Evolutionary conservation across 2,113 vertebrate species (phyloP), one percentile per base, ranked within the genome.

Genomic region (Poeciliopsis retropinna): DNA sequence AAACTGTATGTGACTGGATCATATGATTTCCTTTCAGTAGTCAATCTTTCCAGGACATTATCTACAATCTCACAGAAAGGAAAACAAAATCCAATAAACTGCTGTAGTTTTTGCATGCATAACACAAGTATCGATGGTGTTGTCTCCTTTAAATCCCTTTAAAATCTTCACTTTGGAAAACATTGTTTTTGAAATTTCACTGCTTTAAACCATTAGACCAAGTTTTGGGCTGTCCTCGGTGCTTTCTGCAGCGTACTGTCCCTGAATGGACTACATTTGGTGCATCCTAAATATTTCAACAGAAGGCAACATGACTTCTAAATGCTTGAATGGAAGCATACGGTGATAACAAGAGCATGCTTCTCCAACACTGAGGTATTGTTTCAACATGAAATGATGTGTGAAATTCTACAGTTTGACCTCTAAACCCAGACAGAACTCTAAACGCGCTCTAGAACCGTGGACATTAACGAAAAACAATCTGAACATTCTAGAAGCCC

Each of bases 311-410:
- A 1, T 32, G 4, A 32, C 17, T 22, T 32, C 25, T n/a, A 39
- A 27, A 39, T 17, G 64, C 34, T 41, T 41, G 25, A 15, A 66
- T 27, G 34, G 25, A 65, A 65, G 11, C 34, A 28, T 17, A 32
- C 34, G 39, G 19, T 32, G 32, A 32, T 13, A 79, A 74, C 41
- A 84, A 17, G 83, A 30, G 73, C 88, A 85, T 90, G 88, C 88
- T 62, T 73, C 60, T 32, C 57, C 31, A 80, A 77, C 77, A 69
- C 51, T 10, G 63, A 81, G 54, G 47, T 54, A 28, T 51, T 28
- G 27, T 65, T 32, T 67, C 57, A 27, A 17, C 22, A n/a, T 47
- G 57, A 39, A 57, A 32, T 54, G 30, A 67, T n/a, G 17, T 28
- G 25, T 79, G 64, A n/a, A 82, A 62, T 72, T 68, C 63, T 73